A percentile compares a stretch with the other conserved stretches of the same genome.
Evolutionary conservation across 2,113 vertebrate species (phyloP).

Genomic region (Triplophysa tibetana): DNA sequence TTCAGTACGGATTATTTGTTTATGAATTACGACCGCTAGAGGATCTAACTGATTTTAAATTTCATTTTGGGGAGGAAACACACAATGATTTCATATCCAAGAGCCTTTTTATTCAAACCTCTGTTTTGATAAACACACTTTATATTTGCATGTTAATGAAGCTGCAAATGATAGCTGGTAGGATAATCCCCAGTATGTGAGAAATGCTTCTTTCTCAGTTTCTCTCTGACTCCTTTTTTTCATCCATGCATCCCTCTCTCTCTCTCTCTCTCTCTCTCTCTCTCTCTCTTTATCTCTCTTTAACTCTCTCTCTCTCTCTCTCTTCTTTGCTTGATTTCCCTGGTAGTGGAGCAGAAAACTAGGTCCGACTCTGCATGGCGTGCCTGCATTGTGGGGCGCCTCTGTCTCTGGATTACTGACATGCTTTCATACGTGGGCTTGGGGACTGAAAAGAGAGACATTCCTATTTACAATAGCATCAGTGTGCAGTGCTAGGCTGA

Average conservation of each 20-base stretch:
- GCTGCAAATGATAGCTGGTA: slow-evolving; percentile 50
- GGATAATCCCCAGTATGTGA: slow-evolving; percentile 64
- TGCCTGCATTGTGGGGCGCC: slow-evolving; percentile 67
- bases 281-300: slow-evolving; percentile 44
- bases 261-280: slow-evolving; percentile 49
- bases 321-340: slow-evolving; percentile 49
- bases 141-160: slow-evolving; percentile 53
- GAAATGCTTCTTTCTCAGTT: slow-evolving; percentile 54
- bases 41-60: slow-evolving; percentile 24
- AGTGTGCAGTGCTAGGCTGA: slow-evolving; percentile 74
- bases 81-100: slow-evolving; percentile 32
- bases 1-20: slow-evolving; percentile 57
- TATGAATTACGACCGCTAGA: slow-evolving; percentile 48
- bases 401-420: slow-evolving; percentile 76
- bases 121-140: slow-evolving; percentile 48
- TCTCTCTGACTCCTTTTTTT: slow-evolving; percentile 35
- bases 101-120: slow-evolving; percentile 47
- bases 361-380: slow-evolving; percentile 58
- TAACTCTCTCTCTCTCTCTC: too few species aligned
- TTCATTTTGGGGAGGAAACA: slow-evolving; percentile 48
- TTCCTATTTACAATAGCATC: slow-evolving; percentile 77
- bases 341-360: slow-evolving; percentile 60
- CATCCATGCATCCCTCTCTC: slow-evolving; percentile 54
- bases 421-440: slow-evolving; percentile 74
- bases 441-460: slow-evolving; percentile 80